Conservation (phyloP, 1,140 invertebrate genomes). For the Gonioctena quinquepunctata region DNA sequence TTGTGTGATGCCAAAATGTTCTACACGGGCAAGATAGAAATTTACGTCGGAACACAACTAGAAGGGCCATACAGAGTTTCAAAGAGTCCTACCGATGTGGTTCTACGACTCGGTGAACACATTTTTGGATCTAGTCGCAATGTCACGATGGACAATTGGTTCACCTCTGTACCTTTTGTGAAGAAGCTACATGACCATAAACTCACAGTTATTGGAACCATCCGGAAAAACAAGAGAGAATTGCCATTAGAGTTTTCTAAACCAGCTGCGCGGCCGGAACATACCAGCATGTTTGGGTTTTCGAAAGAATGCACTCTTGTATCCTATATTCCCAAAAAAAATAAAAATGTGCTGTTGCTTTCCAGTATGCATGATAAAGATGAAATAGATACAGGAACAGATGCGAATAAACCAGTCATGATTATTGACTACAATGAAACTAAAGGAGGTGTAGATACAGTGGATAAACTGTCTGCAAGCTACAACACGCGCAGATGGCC, state of each 20-base stretch:
- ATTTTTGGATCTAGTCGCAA: neutral
- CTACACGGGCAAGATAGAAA: neutral
- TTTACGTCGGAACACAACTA: conserved; percentile 6
- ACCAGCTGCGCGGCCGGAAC: neutral
- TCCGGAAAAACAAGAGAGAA: conserved; percentile 8
- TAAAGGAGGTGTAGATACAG: no score
- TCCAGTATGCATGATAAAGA: neutral
- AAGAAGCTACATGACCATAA: neutral
- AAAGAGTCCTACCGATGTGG: neutral
- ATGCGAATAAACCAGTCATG: conserved; percentile 16
- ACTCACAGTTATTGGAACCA: conserved; percentile 1
- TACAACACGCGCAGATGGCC: no score
- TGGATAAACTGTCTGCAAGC: no score
- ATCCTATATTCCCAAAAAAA: conserved; percentile 2
- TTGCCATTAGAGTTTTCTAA: neutral
- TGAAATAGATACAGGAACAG: neutral
- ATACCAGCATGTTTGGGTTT: conserved; percentile 12
- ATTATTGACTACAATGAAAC: conserved; percentile 22
- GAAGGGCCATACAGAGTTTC: neutral
- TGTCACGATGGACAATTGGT: conserved; percentile 11
- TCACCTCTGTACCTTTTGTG: neutral
- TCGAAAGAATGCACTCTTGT: neutral
- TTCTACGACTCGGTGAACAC: neutral
- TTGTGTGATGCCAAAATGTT: conserved; percentile 46
- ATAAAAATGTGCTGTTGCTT: conserved; percentile 10